A percentile compares a stretch with the other conserved stretches of the same genome.
These are phyloP conservation scores for Ardeotis arabs DNA, from an alignment of 2,113 vertebrate species.

Conservation along the genomic window DNA sequence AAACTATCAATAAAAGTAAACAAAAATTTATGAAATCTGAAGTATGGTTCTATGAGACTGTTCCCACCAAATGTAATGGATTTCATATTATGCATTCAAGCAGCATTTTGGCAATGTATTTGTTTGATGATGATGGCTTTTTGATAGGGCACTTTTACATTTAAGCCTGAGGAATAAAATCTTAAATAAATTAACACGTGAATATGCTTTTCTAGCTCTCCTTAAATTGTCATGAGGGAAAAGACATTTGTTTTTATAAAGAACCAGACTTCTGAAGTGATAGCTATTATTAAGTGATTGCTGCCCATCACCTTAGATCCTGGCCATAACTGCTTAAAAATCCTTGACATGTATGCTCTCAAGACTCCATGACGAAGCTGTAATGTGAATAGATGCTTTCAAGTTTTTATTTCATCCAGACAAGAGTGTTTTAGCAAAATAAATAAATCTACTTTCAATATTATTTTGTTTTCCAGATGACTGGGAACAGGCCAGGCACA, in stretches of 20 bases:
- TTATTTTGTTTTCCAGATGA: conserved; percentile 79
- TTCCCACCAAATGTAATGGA: neutral
- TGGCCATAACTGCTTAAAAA: neutral
- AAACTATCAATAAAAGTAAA: neutral
- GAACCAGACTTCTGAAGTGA: neutral
- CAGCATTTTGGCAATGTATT: neutral
- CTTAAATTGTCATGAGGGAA: neutral
- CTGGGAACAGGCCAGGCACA: conserved; percentile 85
- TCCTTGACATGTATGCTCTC: neutral
- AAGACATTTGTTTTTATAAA: conserved; percentile 1
- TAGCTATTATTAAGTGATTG: neutral
- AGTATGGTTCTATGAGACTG: accelerated
- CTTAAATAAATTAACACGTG: neutral
- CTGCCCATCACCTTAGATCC: conserved; percentile 5
- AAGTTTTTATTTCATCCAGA: conserved; percentile 8
- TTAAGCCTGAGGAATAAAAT: neutral
- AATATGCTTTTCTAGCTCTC: neutral
- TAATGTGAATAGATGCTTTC: conserved; percentile 4
- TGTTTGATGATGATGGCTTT: neutral
- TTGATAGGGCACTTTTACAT: neutral
- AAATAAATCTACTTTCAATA: conserved; percentile 11
- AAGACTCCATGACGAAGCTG: neutral
- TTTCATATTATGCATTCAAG: neutral
- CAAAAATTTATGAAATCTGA: neutral
- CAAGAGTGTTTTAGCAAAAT: neutral